Base-by-base conservation (phyloP, 64 coral and sea anemone species). In the Stichodactyla mertensii region DNA sequence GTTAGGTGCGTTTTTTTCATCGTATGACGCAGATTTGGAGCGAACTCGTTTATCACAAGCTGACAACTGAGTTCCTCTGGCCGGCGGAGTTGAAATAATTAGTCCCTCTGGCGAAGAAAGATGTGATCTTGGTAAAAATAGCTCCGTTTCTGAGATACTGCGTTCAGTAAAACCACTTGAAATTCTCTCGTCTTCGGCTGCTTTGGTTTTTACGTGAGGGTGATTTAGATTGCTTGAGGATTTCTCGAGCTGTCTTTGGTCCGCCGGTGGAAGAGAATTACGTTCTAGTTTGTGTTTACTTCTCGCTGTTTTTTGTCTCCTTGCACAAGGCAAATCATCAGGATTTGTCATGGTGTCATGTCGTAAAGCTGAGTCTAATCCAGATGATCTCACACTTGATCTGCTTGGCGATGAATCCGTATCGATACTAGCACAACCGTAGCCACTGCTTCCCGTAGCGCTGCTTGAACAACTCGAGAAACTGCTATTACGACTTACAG, bases 391-490 rank as follows among this genome's bases (percentile, higher is more conserved):
- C 5, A 66, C 62, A 23, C 69, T 31, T 11, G 69, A 27, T 31
- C 69, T 74, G 69, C 69, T 74, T 23, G 27, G 7, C 10, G 69
- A 74, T 10, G 69, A 74, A 13, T 74, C 69, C 12, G 78, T 53
- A 54, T 79, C 77, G 15, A 81, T 45, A 4, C 36, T 45, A 54
- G 36, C 51, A 81, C 78, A 81, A 13, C 78, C 78, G 54, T 55
- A 81, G 16, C 78, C 56, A 59, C 83, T 85, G 36, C 83, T 85
- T 5, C 57, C 31, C 15, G 83, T 85, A 7, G 83, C 56, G 19
- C 83, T 57, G 18, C 83, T 85, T 14, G 83, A 85, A 85, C 19
- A 85, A 55, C 83, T 85, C 4, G 83, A 85, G 27, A 85, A 85
- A 60, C 83, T 85, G 18, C 57, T 85, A 22, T 85, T 61, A 24